These are phyloP conservation scores for Cryptophagus acutangulus DNA, from an alignment of 2,888 invertebrate species.

Conservation along the genomic window DNA sequence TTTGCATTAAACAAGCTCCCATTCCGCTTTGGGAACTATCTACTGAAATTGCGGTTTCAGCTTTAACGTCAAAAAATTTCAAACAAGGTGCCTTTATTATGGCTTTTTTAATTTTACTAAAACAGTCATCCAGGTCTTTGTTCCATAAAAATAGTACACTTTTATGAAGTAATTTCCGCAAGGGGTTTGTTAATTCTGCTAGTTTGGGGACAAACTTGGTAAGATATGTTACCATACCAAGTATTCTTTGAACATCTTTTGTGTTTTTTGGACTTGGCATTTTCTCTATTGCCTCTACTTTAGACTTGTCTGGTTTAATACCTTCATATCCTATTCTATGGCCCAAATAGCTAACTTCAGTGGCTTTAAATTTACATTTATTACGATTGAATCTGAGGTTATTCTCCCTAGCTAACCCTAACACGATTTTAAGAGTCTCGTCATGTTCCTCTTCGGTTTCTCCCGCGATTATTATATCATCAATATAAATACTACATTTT, in stretches of 20 bases:
- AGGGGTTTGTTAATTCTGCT: constrained; percentile 6
- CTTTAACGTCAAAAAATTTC: constrained; percentile 10
- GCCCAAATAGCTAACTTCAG: constrained; percentile 6
- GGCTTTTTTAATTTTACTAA: constrained; percentile 12
- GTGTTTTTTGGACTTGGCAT: constrained; percentile 13
- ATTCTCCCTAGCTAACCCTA: constrained; percentile 18
- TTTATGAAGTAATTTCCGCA: constrained; percentile 11
- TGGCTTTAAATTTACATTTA: constrained; percentile 4
- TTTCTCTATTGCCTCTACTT: constrained; percentile 14
- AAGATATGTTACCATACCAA: constrained; percentile 19
- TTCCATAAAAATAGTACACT: constrained; percentile 7
- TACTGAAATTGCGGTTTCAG: constrained; percentile 11
- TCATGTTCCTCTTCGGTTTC: constrained; percentile 25
- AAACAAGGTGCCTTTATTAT: constrained; percentile 9
- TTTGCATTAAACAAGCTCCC: constrained; percentile 14
- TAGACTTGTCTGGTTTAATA: constrained; percentile 3
- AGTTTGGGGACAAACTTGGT: constrained; percentile 16
- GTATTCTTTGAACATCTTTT: constrained; percentile 16
- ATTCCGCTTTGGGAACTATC: constrained; percentile 12
- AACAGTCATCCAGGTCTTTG: constrained; percentile 4
- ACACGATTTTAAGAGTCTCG: constrained; percentile 17
- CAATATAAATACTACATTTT: constrained; percentile 26
- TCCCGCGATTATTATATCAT: constrained; percentile 25
- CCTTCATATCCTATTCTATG: constrained; percentile 8
- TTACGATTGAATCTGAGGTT: constrained; percentile 22